Evolutionary conservation across 2,797 vertebrate genomes (phyloP).

Genomic region (Enoplosus armatus): DNA sequence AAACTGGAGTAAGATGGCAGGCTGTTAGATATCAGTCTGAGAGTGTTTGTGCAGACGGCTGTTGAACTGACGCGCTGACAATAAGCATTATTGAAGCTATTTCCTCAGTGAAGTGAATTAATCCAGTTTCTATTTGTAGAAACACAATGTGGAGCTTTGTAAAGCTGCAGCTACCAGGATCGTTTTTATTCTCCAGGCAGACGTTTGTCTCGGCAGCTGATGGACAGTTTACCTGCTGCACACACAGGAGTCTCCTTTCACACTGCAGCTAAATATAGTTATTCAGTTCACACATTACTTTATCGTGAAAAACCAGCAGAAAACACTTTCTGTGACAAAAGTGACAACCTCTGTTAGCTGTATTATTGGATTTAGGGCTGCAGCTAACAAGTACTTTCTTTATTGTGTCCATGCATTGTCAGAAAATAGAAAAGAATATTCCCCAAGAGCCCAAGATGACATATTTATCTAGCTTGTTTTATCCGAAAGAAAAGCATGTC

Average conservation of each 20-base stretch:
- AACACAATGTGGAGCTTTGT: neutral
- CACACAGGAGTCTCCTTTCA: neutral
- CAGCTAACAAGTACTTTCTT: neutral
- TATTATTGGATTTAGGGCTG: neutral
- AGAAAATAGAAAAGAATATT: neutral
- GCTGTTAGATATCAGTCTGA: conserved; percentile 22
- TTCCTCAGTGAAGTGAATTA: neutral
- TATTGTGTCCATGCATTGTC: neutral
- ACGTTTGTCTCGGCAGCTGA: neutral
- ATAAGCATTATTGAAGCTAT: conserved; percentile 5
- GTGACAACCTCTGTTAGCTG: neutral
- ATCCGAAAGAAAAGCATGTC: neutral
- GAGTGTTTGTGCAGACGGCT: conserved; percentile 38
- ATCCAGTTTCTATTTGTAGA: neutral
- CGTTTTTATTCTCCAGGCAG: neutral
- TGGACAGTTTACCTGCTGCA: neutral
- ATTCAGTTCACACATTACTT: conserved; percentile 4
- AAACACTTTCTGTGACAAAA: neutral
- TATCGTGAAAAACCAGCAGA: conserved; percentile 18
- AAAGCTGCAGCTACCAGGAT: neutral
- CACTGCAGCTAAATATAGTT: conserved; percentile 29
- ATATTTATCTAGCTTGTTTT: neutral
- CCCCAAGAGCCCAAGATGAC: neutral
- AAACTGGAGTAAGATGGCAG: conserved; percentile 44
- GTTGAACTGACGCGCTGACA: conserved; percentile 22